A percentile compares a stretch with the other conserved stretches of the same genome.
Conservation (phyloP, 1,140 invertebrate genomes). For the Oedothorax gibbosus region DNA sequence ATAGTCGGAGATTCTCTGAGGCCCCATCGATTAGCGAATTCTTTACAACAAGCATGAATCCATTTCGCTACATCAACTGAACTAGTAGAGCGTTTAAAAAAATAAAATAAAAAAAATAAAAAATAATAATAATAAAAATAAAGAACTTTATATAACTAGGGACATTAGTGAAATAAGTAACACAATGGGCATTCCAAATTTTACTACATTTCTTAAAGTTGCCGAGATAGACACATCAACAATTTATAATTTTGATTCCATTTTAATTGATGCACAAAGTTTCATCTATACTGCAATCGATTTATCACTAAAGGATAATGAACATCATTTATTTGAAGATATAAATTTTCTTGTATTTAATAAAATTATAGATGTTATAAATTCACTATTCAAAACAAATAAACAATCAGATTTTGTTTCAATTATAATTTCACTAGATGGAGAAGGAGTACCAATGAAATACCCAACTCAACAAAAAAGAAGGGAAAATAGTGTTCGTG, state of each 20-base stretch:
- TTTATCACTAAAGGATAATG: background rate
- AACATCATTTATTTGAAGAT: background rate
- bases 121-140: too few relatives aligned
- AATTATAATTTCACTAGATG: constrained; percentile 23
- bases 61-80: too few relatives aligned
- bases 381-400: background rate
- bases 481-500: background rate
- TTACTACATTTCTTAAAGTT: constrained; percentile 1
- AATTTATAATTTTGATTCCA: constrained; percentile 5
- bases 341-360: background rate
- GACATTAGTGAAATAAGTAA: too few relatives aligned
- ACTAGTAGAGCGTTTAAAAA: too few relatives aligned
- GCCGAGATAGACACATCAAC: background rate
- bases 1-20: too few relatives aligned
- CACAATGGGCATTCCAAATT: constrained; percentile 8
- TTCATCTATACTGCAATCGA: background rate
- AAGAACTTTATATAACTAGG: too few relatives aligned
- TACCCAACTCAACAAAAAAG: constrained; percentile 23
- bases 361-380: background rate
- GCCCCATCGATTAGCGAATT: too few relatives aligned
- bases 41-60: too few relatives aligned
- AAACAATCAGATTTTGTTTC: background rate
- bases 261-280: constrained; percentile 38
- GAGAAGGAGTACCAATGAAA: constrained; percentile 35
- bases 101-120: too few relatives aligned